Evolutionary conservation across 2,113 vertebrate genomes (phyloP), one percentile per base, ranked within the genome.

Genomic region (Calypte anna): DNA sequence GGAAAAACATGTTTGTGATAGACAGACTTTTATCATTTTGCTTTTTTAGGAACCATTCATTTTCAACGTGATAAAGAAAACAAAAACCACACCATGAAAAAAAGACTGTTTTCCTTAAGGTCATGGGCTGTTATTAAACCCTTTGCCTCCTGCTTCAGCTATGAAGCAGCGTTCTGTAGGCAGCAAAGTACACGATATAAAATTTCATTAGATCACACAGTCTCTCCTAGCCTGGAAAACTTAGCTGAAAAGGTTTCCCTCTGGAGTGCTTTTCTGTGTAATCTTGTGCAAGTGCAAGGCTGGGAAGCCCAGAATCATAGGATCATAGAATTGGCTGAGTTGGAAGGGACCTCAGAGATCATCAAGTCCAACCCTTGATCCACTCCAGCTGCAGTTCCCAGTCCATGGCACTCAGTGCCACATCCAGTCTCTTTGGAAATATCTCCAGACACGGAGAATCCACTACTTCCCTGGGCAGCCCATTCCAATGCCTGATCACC

Each of bases 91-190:
- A 58, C 16, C 17, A 24, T 59, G 25, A 18, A 43, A 57, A 53
- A 62, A 15, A 24, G 38, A 12, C 19, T 25, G 38, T 15, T 44
- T 22, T 50, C 18, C 17, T 10, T 63, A 31, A 72, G 57, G 12
- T 23, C 9, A 3, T 5, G 19, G 15, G 12, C 10, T 70, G 1
- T 58, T 70, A 46, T 10, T 17, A 14, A 63, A 83, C 57, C 24
- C 12, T 77, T 74, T 61, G 22, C 25, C 25, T 21, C 18, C 11
- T 43, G 58, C 16, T 73, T 92, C 73, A 48, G 53, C 78, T 75
- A 53, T 0, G 0, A 7, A 57, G 30, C 19, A 20, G 19, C 24
- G 38, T 44, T 57, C 5, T 15, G 7, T 30, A 81, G 48, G 10
- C 44, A 64, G 24, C 14, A 84, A 75, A 82, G 50, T 50, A 30